Percentiles rank a stretch among this genome's conserved stretches.
phyloP scores from a whole-genome alignment of 2,113 vertebrate species.

The Mystacornis crossleyi region DNA sequence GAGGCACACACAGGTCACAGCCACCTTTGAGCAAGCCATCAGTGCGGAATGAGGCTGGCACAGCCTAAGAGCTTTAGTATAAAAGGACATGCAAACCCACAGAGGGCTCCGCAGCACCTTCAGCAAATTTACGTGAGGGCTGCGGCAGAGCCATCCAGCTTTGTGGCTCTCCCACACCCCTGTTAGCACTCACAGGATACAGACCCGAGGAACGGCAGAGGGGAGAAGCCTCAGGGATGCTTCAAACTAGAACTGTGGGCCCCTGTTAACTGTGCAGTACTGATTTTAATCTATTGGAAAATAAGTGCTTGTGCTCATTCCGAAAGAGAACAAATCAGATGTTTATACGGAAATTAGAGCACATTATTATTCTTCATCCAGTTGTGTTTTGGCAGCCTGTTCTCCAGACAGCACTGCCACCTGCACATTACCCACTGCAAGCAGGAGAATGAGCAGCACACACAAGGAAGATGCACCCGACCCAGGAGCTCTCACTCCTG shows the following conservation, averaged over 20 bases:
- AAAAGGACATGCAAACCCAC: background rate
- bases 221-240: background rate
- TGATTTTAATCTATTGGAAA: background rate
- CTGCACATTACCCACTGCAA: background rate
- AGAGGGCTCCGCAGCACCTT: background rate
- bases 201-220: background rate
- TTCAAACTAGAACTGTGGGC: background rate
- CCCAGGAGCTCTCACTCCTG: background rate
- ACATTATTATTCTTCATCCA: background rate
- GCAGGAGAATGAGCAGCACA: background rate
- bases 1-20: background rate
- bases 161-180: background rate
- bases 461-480: background rate
- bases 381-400: background rate
- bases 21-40: background rate
- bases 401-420: background rate
- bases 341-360: background rate
- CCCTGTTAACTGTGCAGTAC: background rate
- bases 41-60: background rate
- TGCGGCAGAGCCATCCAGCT: background rate
- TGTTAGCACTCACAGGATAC: background rate
- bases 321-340: background rate
- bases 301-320: background rate
- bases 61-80: rapidly evolving
- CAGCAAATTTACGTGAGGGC: background rate